A percentile compares a stretch with the other conserved stretches of the same genome.
Evolutionary conservation across 2,888 invertebrate species (phyloP).

Genomic region (Aspidapion aeneum): DNA sequence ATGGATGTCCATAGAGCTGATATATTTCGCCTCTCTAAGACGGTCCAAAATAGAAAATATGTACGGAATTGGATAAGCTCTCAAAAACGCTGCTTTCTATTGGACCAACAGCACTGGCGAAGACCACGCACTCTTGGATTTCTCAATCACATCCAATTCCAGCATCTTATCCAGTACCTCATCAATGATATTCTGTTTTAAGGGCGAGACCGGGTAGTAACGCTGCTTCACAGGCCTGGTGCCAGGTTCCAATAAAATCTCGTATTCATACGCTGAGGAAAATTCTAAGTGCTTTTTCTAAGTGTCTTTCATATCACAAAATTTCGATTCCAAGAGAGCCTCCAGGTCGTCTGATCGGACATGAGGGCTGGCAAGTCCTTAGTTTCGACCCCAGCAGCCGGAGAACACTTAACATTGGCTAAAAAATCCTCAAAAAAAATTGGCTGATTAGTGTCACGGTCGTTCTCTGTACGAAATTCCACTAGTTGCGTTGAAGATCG

Average conservation of each 20-base stretch:
- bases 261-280: neutral
- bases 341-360: neutral
- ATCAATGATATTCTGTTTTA: neutral
- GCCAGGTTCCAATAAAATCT: neutral
- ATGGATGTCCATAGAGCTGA: neutral
- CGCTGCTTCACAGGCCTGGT: neutral
- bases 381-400: no score
- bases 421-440: no score
- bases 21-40: neutral
- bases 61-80: neutral
- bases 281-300: no score
- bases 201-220: neutral
- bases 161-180: neutral
- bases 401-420: no score
- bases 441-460: no score
- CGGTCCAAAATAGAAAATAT: neutral
- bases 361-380: no score
- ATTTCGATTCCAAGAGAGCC: neutral
- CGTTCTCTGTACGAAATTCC: no score
- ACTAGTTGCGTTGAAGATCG: no score
- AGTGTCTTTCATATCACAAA: neutral
- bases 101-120: neutral
- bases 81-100: neutral
- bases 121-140: neutral
- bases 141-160: neutral